Base-by-base conservation (phyloP, 2,888 invertebrate species). In the Clostera curtula region DNA sequence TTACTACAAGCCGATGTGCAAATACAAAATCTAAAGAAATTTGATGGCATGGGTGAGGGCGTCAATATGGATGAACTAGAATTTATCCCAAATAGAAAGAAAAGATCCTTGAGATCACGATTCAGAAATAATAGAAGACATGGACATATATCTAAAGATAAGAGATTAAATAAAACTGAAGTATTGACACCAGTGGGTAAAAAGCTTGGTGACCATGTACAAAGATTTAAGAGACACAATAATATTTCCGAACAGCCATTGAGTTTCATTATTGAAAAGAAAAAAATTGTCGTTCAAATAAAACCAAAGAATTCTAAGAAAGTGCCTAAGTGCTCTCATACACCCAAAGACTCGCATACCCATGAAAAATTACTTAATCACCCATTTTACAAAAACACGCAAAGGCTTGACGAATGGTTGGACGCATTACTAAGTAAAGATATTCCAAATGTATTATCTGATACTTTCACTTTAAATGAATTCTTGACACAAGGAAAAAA, bases 1-100 rank as follows among this genome's bases (percentile, higher is more conserved):
- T 56, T 82, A 0, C 36, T 75, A 2, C 41, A 69, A 46, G 74
- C 76, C 0, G 80, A 82, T 8, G 60, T 56, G 1, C 60, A 73
- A 30, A 76, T 82, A 9, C 60, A 56, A 24, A 61, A 56, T 1
- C 38, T 82, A 0, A 76, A 67, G 29, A 61, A 65, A 24, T 5
- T 22, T 2, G 24, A 19, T 11, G 29, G 27, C 3, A 19, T 14
- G 0, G 19, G 18, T 4, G 34, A 38, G 3, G 12, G 26, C 0
- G 12, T 23, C 1, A 31, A 36, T 12, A 18, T 19, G 34, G 36
- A 18, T 12, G 22, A 6, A 23, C 8, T 12, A 19, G 43, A 31
- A 21, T n/a, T n/a, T n/a, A 25, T 19, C 7, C 47, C n/a, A 28
- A 60, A 31, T 27, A 21, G 72, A 42, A 51, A 42, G 0, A 70